Base-by-base conservation (phyloP, 2,888 invertebrate genomes). In the Linyphia triangularis region DNA sequence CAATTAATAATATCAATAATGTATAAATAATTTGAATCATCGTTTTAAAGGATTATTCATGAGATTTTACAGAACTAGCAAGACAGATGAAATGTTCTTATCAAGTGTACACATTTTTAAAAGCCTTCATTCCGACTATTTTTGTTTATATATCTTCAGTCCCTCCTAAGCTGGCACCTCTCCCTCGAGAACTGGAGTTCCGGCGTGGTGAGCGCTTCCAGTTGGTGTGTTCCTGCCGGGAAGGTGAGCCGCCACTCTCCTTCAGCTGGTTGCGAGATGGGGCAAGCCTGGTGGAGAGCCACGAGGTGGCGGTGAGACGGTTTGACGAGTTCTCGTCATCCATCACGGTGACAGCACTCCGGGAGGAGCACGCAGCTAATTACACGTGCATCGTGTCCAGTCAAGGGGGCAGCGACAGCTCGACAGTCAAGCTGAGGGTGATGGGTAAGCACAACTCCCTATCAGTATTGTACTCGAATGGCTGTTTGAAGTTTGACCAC, bases 381-480 rank as follows among this genome's bases (percentile, higher is more conserved):
- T 89, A 89, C 61, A 89, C 89, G 9, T 89, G 89, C 61, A 77
- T 88, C 30, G 89, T 88, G 7, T 83, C 86, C 61, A 89, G 88
- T 28, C 67, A 65, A 22, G 89, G 70, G 9, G 89, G 89, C 0
- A 79, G 69, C 10, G 89, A 89, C 69, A 83, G 79, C 13, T 81
- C 82, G 1, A 89, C 77, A 1, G 82, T 79, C 61, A 73, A 79
- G 19, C 69, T 89, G n/a, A 78, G 70, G 61, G 89, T 89, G 2
- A 51, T 84, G 2, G 89, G 89, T 89, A 78, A n/a, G 65, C 24
- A 30, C 26, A n/a, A n/a, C n/a, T n/a, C n/a, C n/a, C n/a, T n/a
- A n/a, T n/a, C n/a, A n/a, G n/a, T n/a, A n/a, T n/a, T n/a, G n/a
- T n/a, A n/a, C n/a, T n/a, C n/a, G n/a, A n/a, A n/a, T n/a, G n/a